These are phyloP conservation scores for Anarhynchus alexandrinus DNA, from an alignment of 2,113 vertebrate species.

Conservation along the genomic window DNA sequence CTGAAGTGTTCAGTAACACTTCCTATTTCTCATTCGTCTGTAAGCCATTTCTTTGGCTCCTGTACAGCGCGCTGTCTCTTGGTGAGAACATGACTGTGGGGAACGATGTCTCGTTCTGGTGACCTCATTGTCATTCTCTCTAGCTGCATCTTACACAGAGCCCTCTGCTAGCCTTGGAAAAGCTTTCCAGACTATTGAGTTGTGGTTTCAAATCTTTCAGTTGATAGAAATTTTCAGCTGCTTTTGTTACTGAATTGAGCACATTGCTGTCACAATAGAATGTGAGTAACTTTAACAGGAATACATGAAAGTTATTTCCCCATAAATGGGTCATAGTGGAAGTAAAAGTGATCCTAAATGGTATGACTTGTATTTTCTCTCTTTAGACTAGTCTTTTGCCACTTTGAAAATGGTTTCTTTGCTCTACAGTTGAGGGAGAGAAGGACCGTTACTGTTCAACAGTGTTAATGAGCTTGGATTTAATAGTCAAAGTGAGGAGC, in stretches of 20 bases:
- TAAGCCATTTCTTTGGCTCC: not conserved
- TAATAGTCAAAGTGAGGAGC: not conserved
- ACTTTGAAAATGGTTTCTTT: not conserved
- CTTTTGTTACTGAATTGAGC: not conserved
- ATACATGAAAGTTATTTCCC: not conserved
- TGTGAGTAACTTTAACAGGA: not conserved
- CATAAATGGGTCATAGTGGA: not conserved
- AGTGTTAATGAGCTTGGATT: not conserved
- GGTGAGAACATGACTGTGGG: not conserved
- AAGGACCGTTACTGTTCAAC: not conserved
- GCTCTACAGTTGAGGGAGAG: not conserved
- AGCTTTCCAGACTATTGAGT: not conserved
- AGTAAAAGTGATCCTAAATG: not conserved
- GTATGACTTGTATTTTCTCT: not conserved
- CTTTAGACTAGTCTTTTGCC: not conserved
- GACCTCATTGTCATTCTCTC: not conserved
- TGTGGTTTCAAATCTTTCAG: not conserved
- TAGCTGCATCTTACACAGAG: not conserved
- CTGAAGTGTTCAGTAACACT: not conserved
- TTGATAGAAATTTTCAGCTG: not conserved
- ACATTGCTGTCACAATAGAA: rapidly evolving
- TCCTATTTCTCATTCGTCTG: not conserved
- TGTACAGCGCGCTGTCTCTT: not conserved
- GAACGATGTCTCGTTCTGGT: not conserved
- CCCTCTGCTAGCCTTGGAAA: not conserved